These are phyloP conservation scores for Leptinotarsa haldemani DNA, from an alignment of 2,888 invertebrate genomes.

Conservation along the genomic window DNA sequence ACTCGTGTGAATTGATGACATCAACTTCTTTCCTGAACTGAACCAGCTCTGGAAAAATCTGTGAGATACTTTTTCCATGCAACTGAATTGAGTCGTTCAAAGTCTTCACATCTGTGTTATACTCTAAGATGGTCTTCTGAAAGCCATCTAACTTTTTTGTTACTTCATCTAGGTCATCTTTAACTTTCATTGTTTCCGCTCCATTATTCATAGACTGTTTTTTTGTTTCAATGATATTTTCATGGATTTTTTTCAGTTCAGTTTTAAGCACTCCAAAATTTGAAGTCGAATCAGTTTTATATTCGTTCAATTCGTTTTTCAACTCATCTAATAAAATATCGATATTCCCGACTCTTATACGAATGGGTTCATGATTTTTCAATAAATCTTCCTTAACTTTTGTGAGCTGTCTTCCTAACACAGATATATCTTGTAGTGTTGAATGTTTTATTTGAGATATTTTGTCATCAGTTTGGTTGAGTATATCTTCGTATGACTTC, in stretches of 20 bases:
- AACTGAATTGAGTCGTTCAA: constrained; percentile 6
- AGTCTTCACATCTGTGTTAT: neutral
- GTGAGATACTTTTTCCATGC: neutral
- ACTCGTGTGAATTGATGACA: neutral
- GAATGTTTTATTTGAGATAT: neutral
- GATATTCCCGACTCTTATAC: neutral
- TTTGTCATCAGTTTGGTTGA: neutral
- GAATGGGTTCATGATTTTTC: neutral
- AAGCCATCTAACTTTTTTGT: neutral
- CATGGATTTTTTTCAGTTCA: neutral
- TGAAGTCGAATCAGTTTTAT: neutral
- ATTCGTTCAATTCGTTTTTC: neutral
- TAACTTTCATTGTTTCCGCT: neutral
- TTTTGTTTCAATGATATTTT: neutral
- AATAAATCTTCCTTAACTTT: neutral
- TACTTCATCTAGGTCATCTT: neutral
- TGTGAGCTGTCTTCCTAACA: neutral
- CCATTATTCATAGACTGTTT: neutral
- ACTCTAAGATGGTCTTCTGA: neutral
- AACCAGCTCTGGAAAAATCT: neutral
- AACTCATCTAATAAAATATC: neutral
- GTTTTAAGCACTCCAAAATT: neutral
- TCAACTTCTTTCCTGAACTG: neutral
- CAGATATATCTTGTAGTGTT: neutral
- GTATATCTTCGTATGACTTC: constrained; percentile 3